Evolutionary conservation across 2,888 invertebrate species (phyloP), one percentile per base, ranked within the genome.

Genomic region (Limnephilus auricula): DNA sequence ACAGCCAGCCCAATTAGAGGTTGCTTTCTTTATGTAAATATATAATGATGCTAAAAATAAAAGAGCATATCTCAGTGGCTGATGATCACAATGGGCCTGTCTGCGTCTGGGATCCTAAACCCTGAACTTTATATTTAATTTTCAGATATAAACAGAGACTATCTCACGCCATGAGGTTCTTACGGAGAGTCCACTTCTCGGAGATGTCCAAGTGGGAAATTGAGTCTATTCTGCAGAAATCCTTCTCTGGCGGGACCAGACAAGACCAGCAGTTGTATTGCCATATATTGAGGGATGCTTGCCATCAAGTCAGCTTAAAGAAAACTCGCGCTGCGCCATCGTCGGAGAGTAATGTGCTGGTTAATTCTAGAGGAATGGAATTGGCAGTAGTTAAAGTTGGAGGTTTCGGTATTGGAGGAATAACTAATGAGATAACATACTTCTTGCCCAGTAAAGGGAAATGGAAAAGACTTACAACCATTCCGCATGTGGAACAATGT

Each of bases 401-500:
- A 0, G 97, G 97, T 1, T 97, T 97, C 94, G 96, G 97, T 83
- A 95, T 96, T 84, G 96, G 96, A 93, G 97, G 97, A 9, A 96
- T 97, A 91, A 96, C 97, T 34, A 97, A 97, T 94, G 96, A 97
- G 94, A 96, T 97, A 37, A 97, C 97, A 80, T 97, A 97, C 94
- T 96, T 96, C 93, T 95, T 97, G 91, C 95, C 96, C 0, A 95
- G 96, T 86, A 95, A 95, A 90, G 95, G 96, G 13, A 96, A 96
- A 94, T 97, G 97, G 97, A 96, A 96, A 93, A 96, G 96, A 93
- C 94, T 97, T 45, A 97, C 97, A 4, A 96, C 96, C 80, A 97
- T 97, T 93, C 97, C 97, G 0, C 97, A 97, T 94, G 96, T 97
- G 10, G 97, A 97, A 93, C 97, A 97, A 94, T 97, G 97, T 94